Evolutionary conservation across 1,140 invertebrate genomes (phyloP).

Genomic region (silkworm (Bombyx mori)): DNA sequence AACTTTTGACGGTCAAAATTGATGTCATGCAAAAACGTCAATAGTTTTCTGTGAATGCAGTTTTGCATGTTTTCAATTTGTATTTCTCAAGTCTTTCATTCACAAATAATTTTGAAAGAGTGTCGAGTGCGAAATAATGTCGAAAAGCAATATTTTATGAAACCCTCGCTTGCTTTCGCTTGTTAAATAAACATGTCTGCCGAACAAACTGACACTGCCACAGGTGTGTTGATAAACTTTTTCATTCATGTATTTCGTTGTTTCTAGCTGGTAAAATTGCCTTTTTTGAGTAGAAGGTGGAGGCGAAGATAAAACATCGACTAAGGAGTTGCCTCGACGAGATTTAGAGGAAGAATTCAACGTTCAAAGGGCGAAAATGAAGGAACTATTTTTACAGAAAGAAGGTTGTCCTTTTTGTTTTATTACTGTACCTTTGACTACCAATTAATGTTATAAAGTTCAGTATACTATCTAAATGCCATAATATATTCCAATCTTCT

Average conservation of each 20-base stretch:
- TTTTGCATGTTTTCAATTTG: slow-evolving; percentile 8
- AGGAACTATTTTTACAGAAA: slow-evolving; percentile 92
- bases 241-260: slow-evolving; percentile 13
- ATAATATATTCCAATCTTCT: too few species aligned
- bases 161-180: too few species aligned
- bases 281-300: slow-evolving; percentile 53
- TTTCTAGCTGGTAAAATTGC: slow-evolving; percentile 39
- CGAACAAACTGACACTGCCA: slow-evolving; percentile 27
- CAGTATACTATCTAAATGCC: too few species aligned
- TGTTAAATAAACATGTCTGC: slow-evolving; percentile 29
- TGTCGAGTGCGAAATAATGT: slow-evolving; percentile 16
- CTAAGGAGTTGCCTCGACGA: slow-evolving; percentile 42
- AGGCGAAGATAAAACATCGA: slow-evolving; percentile 22
- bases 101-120: slow-evolving; percentile 2
- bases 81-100: slow-evolving; percentile 7
- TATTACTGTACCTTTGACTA: too few species aligned
- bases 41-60: slow-evolving; percentile 17
- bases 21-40: slow-evolving; percentile 16
- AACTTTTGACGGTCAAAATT: slow-evolving; percentile 1
- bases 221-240: slow-evolving; percentile 43
- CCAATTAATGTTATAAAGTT: too few species aligned
- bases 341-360: slow-evolving; percentile 89
- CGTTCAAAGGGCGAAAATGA: slow-evolving; percentile 90
- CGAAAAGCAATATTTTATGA: slow-evolving; percentile 14
- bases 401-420: slow-evolving; percentile 75